These are phyloP conservation scores for Drosophila pandora DNA, from an alignment of 1,140 invertebrate genomes.

Conservation along the genomic window DNA sequence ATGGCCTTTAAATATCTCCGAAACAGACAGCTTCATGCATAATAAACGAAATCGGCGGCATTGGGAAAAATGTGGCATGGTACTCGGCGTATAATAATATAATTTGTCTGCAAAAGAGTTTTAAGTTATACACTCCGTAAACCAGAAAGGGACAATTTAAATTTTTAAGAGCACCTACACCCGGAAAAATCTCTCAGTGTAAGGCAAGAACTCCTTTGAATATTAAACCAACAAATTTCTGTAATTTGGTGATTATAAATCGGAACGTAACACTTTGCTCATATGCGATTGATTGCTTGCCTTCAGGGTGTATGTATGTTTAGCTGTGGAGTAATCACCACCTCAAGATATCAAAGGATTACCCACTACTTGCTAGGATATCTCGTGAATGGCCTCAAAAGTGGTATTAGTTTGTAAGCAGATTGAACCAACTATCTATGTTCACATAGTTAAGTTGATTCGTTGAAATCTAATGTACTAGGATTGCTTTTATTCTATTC, in stretches of 20 bases:
- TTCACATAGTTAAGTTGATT: not conserved
- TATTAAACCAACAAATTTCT: constrained; percentile 16
- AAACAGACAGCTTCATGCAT: constrained; percentile 49
- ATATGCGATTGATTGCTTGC: not conserved
- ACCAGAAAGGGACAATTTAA: too few species aligned
- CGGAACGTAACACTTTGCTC: not conserved
- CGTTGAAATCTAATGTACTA: not conserved
- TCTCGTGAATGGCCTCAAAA: not conserved
- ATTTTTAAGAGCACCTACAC: too few species aligned
- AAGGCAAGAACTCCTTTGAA: not conserved
- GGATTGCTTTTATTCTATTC: not conserved
- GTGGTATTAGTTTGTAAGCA: not conserved
- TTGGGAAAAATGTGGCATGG: constrained; percentile 4
- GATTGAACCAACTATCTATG: too few species aligned
- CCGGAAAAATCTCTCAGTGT: constrained; percentile 6
- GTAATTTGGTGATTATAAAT: constrained; percentile 32
- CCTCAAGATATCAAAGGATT: not conserved
- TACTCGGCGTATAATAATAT: not conserved
- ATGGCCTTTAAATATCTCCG: constrained; percentile 56
- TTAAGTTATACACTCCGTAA: too few species aligned
- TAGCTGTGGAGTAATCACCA: constrained; percentile 11
- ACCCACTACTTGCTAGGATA: not conserved
- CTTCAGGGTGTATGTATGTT: constrained; percentile 8
- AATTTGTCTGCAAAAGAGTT: too few species aligned
- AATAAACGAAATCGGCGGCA: constrained; percentile 37